Evolutionary conservation across 2,113 vertebrate species (phyloP).

Genomic region (Pangasianodon gigas): DNA sequence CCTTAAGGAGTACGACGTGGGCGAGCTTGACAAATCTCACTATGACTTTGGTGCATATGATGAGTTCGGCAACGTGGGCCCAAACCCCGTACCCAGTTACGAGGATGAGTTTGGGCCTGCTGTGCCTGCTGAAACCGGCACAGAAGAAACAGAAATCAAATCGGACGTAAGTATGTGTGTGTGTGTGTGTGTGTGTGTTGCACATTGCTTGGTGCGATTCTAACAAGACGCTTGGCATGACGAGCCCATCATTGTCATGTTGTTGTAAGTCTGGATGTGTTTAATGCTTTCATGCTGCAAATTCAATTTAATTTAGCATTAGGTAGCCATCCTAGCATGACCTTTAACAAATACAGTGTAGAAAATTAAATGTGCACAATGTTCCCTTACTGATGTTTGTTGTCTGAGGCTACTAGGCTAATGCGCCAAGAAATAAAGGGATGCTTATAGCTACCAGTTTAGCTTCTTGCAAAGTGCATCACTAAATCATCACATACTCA

Average conservation of each 20-base stretch:
- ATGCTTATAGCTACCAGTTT: neutral
- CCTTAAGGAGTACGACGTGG: conserved; percentile 76
- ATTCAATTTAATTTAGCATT: neutral
- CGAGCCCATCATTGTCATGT: neutral
- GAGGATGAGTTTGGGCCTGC: conserved; percentile 91
- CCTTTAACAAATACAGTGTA: neutral
- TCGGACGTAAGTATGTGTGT: conserved; percentile 78
- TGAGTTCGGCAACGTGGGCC: conserved; percentile 86
- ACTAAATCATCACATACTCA: neutral
- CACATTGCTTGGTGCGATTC: conserved; percentile 20
- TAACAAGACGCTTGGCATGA: conserved; percentile 44
- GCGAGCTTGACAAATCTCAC: conserved; percentile 77
- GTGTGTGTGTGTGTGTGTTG: conserved; percentile 15
- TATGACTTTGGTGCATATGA: conserved; percentile 89
- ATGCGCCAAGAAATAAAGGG: neutral
- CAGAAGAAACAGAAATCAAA: conserved; percentile 82
- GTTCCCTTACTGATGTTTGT: neutral
- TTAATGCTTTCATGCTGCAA: neutral
- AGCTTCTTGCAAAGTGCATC: neutral
- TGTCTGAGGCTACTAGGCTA: neutral
- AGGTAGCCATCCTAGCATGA: neutral
- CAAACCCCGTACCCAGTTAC: conserved; percentile 76
- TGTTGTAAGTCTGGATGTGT: neutral
- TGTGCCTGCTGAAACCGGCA: conserved; percentile 91
- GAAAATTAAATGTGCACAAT: neutral